Base-by-base conservation (phyloP, 2,113 vertebrate genomes). In the Callipepla californica region DNA sequence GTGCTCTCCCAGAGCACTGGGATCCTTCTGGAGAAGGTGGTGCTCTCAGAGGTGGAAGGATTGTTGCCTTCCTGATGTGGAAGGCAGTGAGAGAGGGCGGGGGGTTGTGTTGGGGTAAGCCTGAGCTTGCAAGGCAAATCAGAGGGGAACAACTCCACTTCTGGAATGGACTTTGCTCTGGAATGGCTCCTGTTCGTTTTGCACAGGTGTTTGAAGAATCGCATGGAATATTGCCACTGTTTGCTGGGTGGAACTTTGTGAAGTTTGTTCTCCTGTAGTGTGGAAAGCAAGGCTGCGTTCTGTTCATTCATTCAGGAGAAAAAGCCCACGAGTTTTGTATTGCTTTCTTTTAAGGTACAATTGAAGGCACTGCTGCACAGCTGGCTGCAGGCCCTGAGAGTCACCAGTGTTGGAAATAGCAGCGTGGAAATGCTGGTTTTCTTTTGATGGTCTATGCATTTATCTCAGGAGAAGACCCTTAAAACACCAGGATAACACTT, bases 161-260 rank as follows among this genome's bases (percentile, higher is more conserved):
- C 0, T 20, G 36, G 50, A 22, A 18, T 38, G n/a, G 40, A 15
- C 21, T 6, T 58, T 11, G 30, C n/a, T 66, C 57, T 68, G 48
- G 26, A 44, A 19, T 8, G 4, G 23, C 28, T 69, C 32, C 21
- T 75, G 15, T 28, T 68, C 7, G 0, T 44, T 75, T 19, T 65
- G 25, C 14, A 15, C 1, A 12, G 5, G 0, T 40, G 9, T 14
- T 40, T 40, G 25, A 22, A 51, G 57, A 50, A 25, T 65, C 8
- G 8, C 10, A 47, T 58, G 26, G 42, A 82, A 70, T 30, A 30
- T 4, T 89, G 34, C 0, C 1, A 6, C 68, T 0, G 0, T 23
- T 85, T 92, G 66, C 42, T 40, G n/a, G 12, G 20, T 76, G 22
- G 23, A 50, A 11, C 36, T n/a, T 59, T 6, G 0, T 50, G 10